phyloP scores from a whole-genome alignment of 1,140 invertebrate genomes.

The Nephotettix cincticeps region DNA sequence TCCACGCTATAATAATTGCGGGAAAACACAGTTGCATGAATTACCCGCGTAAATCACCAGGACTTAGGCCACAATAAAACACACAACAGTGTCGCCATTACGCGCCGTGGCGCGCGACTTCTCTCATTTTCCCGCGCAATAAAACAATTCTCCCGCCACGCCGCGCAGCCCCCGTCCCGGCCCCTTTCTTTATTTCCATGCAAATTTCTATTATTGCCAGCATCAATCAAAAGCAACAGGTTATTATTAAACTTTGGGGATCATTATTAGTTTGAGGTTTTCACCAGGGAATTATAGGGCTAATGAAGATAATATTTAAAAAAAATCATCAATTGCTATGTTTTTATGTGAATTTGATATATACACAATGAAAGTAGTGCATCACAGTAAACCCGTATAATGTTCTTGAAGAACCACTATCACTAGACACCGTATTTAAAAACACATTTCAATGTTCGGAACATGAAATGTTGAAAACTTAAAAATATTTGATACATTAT shows the following conservation, averaged over 20 bases:
- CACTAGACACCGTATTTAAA: no score
- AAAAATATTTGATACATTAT: no score
- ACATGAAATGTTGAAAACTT: no score
- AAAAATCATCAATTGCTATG: no score
- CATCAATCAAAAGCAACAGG: conserved; percentile 18
- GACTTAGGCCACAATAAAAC: conserved; percentile 8
- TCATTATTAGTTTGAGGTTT: no score
- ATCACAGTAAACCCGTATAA: no score
- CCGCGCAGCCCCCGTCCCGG: not conserved
- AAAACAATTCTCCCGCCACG: conserved; percentile 8
- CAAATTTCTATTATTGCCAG: conserved; percentile 18
- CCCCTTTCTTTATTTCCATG: conserved; percentile 14
- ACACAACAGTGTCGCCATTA: not conserved
- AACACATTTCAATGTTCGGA: no score
- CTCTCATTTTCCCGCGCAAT: not conserved
- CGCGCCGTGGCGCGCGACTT: not conserved
- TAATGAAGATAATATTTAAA: no score
- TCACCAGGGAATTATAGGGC: no score
- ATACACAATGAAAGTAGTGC: no score
- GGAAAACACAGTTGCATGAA: conserved; percentile 17
- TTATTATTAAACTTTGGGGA: not conserved
- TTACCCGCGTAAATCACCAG: not conserved
- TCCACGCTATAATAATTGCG: conserved; percentile 14
- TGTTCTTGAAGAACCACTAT: no score
- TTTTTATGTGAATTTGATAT: no score